Percentiles rank a stretch among this genome's conserved stretches.
These are phyloP conservation scores for Theodoxus fluviatilis DNA, from an alignment of 2,888 invertebrate species.

Conservation along the genomic window DNA sequence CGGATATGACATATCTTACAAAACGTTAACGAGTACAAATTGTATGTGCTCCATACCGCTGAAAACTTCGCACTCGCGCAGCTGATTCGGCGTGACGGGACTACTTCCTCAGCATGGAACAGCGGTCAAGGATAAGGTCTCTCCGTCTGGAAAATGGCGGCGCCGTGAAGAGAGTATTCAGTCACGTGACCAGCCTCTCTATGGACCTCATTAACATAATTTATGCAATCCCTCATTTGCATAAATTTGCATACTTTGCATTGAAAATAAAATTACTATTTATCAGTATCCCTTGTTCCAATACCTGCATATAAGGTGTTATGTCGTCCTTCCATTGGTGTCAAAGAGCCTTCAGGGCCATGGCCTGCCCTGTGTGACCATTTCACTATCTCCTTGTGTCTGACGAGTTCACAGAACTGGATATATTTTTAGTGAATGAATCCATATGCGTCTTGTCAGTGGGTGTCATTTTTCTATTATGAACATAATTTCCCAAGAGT, in stretches of 20 bases:
- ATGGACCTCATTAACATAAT: conserved; percentile 52
- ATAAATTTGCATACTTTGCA: conserved; percentile 36
- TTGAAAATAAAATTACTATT: background rate
- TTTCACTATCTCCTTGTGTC: too few relatives aligned
- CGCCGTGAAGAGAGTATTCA: conserved; percentile 30
- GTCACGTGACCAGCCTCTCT: conserved; percentile 55
- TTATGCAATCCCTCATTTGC: conserved; percentile 49
- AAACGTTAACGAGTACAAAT: too few relatives aligned
- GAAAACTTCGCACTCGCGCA: background rate
- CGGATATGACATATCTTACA: too few relatives aligned
- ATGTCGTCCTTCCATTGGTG: background rate
- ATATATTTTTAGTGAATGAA: too few relatives aligned
- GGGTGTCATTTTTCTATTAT: too few relatives aligned
- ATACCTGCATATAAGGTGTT: background rate
- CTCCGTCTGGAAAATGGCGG: conserved; percentile 35
- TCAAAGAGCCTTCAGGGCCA: background rate
- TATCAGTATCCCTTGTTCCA: background rate
- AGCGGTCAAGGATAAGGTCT: background rate
- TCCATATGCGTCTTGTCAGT: too few relatives aligned
- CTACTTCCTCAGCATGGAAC: background rate
- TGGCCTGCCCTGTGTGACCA: background rate
- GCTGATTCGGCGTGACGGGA: background rate
- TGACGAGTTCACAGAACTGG: too few relatives aligned
- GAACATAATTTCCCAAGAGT: too few relatives aligned
- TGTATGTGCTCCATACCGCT: too few relatives aligned